Percentiles rank a stretch among this genome's conserved stretches.
These are phyloP conservation scores for Graptemys geographica DNA, from an alignment of 2,797 vertebrate genomes.

Conservation along the genomic window DNA sequence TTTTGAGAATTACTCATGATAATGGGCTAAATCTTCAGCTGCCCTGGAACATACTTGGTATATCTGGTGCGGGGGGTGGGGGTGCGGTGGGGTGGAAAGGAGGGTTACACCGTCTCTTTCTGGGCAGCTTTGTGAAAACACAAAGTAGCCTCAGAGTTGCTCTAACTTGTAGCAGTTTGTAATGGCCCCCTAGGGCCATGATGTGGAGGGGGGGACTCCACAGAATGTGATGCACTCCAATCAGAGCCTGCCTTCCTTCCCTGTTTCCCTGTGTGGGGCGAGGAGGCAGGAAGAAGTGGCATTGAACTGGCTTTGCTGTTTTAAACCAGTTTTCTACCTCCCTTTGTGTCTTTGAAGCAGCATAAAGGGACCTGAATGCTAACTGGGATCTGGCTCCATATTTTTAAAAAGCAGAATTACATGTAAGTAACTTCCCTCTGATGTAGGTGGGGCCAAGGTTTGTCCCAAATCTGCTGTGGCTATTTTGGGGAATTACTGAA, in stretches of 20 bases:
- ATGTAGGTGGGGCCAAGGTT: not conserved
- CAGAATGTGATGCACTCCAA: not conserved
- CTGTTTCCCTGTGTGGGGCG: rapidly evolving
- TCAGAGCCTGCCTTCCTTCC: rapidly evolving
- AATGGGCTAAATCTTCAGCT: not conserved
- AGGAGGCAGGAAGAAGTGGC: not conserved
- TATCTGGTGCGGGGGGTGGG: not conserved
- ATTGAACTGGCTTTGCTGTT: not conserved
- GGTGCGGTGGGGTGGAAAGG: not conserved
- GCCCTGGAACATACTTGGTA: not conserved
- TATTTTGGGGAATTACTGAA: not conserved
- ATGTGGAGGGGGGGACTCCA: not conserved
- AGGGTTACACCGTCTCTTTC: not conserved
- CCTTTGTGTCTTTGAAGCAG: not conserved
- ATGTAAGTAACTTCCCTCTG: not conserved
- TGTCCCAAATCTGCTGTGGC: rapidly evolving
- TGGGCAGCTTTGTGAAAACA: not conserved
- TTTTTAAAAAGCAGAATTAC: not conserved
- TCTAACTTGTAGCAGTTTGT: not conserved
- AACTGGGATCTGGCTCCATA: not conserved
- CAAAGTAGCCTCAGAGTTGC: not conserved
- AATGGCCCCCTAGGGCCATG: not conserved
- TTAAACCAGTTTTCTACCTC: not conserved
- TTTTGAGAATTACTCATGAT: not conserved
- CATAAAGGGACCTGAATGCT: not conserved